Base-by-base conservation (phyloP, 30 jellyfish, hydroid and myxozoan genomes). In the Nemopilema nomurai region DNA sequence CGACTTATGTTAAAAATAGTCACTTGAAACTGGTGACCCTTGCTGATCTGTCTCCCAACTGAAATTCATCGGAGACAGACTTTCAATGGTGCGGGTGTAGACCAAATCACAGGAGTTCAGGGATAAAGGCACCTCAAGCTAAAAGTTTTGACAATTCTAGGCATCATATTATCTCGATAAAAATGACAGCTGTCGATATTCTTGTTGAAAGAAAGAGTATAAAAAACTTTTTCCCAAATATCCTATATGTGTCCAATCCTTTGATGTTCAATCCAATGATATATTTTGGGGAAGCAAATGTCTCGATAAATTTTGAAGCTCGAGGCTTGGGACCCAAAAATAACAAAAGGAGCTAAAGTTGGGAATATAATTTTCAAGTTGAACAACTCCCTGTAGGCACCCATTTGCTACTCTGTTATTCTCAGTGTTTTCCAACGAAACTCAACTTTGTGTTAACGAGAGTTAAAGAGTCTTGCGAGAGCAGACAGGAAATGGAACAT, bases 1-100 rank as follows among this genome's bases (percentile, higher is more conserved):
- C 79, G 79, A 83, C 41, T 53, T 22, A 51, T 30, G 85, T 84
- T 83, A 82, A 82, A 82, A 82, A 82, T 67, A 82, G 90, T 25
- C 51, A 31, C 18, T 19, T 31, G 87, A 62, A 53, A 20, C 63
- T 77, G 87, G 68, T 62, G 49, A 62, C 87, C 74, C 87, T 53
- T 41, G 31, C 53, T 26, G 83, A 41, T 31, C 26, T 41, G 57
- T 41, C 57, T 41, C 57, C 57, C 57, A 41, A 41, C 57, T 41
- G 57, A 41, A 41, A 41, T 41, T 41, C 13, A 41, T 41, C 6
- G 57, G 57, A 41, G 57, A 41, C 57, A 41, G 57, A 13, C 57
- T 6, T 3, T 41, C 6, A 41, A 13, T 41, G 57, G 57, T 41
- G 57, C 9, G 57, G 13, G 57, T 41, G 57, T 41, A 41, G 57